Evolutionary conservation across 2,888 invertebrate genomes (phyloP).

Genomic region (Hololepta plana): DNA sequence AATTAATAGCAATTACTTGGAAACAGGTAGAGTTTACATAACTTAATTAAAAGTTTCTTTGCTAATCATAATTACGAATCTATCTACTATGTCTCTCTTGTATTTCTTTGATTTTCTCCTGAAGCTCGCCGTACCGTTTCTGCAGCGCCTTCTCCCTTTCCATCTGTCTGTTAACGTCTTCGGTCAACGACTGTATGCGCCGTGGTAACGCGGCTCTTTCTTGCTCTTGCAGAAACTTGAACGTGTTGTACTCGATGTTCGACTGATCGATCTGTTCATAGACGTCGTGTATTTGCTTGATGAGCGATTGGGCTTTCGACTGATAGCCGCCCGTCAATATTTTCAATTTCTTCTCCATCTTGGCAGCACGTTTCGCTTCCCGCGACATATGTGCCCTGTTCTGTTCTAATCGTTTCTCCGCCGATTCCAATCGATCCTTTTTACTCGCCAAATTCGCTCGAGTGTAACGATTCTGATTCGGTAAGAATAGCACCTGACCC

Average conservation of each 20-base stretch:
- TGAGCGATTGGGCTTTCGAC: constrained; percentile 53
- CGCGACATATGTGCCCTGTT: constrained; percentile 92
- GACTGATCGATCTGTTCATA: constrained; percentile 84
- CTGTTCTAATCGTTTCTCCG: constrained; percentile 80
- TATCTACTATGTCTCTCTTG: no score
- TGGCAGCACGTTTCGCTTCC: constrained; percentile 91
- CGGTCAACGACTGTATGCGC: constrained; percentile 70
- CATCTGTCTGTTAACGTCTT: constrained; percentile 83
- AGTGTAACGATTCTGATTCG: constrained; percentile 57
- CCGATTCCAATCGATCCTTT: constrained; percentile 87
- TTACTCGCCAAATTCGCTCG: constrained; percentile 88
- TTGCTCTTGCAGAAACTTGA: constrained; percentile 74
- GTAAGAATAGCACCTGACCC: constrained; percentile 79
- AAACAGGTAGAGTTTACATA: no score
- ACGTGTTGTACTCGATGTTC: constrained; percentile 76
- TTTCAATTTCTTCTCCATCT: constrained; percentile 93
- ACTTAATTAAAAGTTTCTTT: no score
- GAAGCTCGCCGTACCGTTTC: constrained; percentile 58
- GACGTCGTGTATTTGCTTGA: constrained; percentile 74
- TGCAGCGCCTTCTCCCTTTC: constrained; percentile 83
- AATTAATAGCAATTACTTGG: no score
- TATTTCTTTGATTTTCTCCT: constrained; percentile 35
- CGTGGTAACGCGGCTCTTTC: constrained; percentile 82
- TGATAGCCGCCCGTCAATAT: constrained; percentile 89
- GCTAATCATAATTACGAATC: no score